These are phyloP conservation scores for Drosophila mettleri DNA, from an alignment of 2,888 invertebrate genomes.

Conservation along the genomic window DNA sequence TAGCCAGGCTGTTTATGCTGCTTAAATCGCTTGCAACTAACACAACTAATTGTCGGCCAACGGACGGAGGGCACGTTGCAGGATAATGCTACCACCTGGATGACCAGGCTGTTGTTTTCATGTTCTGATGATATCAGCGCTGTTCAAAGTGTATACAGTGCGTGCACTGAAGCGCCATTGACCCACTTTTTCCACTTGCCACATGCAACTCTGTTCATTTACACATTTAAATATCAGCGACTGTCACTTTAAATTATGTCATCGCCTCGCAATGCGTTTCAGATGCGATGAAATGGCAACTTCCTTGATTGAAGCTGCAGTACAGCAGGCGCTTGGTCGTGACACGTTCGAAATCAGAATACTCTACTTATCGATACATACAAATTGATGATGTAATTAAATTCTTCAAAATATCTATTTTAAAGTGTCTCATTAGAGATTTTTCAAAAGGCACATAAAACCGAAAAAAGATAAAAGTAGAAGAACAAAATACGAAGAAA, in stretches of 20 bases:
- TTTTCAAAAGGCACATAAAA: conserved; percentile 16
- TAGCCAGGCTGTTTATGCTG: conserved; percentile 60
- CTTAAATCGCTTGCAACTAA: conserved; percentile 62
- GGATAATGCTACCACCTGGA: conserved; percentile 28
- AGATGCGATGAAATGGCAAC: conserved; percentile 9
- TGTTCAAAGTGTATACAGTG: conserved; percentile 32
- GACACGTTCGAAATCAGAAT: background rate
- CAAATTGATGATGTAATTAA: background rate
- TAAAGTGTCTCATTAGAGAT: conserved; percentile 2
- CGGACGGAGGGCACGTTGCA: conserved; percentile 9
- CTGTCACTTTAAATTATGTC: conserved; percentile 61
- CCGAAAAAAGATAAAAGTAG: conserved; percentile 9
- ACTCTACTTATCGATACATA: background rate
- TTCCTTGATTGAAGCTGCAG: conserved; percentile 4
- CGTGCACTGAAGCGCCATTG: conserved; percentile 47
- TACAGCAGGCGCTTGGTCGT: background rate
- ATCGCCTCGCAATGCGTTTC: conserved; percentile 18
- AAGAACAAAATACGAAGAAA: conserved; percentile 4
- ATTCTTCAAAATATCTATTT: background rate
- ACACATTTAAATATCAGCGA: conserved; percentile 68
- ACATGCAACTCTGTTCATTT: conserved; percentile 55
- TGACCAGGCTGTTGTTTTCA: conserved; percentile 18
- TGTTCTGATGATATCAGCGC: conserved; percentile 20
- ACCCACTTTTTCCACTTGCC: conserved; percentile 53
- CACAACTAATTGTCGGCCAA: conserved; percentile 62